Conservation (phyloP, 2,113 vertebrate species). For the Telmatochromis brichardi region DNA sequence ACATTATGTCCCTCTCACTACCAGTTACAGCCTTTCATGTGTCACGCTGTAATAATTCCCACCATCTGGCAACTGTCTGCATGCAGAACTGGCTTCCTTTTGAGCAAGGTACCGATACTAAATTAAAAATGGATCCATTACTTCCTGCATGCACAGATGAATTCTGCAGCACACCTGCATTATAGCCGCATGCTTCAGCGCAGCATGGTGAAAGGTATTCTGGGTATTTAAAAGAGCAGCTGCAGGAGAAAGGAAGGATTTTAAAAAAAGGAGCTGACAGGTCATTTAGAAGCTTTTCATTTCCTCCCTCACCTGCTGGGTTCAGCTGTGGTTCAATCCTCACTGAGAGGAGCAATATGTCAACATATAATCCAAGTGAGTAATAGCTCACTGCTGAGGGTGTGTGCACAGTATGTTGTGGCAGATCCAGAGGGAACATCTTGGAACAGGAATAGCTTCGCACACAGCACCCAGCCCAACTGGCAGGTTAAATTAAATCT, state of each 20-base stretch:
- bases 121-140: background rate
- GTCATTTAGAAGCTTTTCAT: background rate
- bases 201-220: background rate
- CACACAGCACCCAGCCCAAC: background rate
- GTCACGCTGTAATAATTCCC: background rate
- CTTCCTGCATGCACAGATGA: background rate
- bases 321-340: slow-evolving; percentile 2
- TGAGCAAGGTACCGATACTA: background rate
- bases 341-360: background rate
- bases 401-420: background rate
- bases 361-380: background rate
- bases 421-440: background rate
- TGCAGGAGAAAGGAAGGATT: background rate
- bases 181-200: background rate
- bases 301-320: background rate
- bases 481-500: background rate
- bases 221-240: background rate
- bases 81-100: background rate
- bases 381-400: background rate
- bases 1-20: background rate
- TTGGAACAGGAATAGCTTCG: background rate
- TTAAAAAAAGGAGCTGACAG: background rate
- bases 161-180: background rate
- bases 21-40: background rate
- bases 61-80: background rate